Evolutionary conservation across 2,113 vertebrate genomes (phyloP), one percentile per base, ranked within the genome.

Genomic region (Rhinogobius similis): DNA sequence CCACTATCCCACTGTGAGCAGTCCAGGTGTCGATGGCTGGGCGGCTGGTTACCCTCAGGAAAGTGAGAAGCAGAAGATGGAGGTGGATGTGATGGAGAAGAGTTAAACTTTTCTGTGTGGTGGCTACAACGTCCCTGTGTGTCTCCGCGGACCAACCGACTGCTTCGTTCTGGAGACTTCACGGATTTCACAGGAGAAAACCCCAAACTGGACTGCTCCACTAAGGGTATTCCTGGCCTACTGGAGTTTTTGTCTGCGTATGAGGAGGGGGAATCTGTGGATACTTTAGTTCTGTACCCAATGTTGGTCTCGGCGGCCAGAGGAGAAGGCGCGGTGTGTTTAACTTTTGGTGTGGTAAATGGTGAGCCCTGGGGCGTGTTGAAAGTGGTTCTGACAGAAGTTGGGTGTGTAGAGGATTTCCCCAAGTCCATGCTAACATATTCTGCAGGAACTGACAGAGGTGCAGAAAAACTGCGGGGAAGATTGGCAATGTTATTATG

Each of bases 361-460:
- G 83, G 75, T 24, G 84, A 80, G 67, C 68, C 81, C 70, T 83
- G 82, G 13, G 73, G 80, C 65, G 73, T 75, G 74, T 79, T 88
- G 68, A 88, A 91, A 16, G 84, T 87, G 67, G 90, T 83, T 73
- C 88, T 67, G 29, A 87, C 77, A 21, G 90, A 77, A 50, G 87
- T 90, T 64, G 66, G 73, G 38, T 88, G 80, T 3, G 65, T 55
- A 0, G 85, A 67, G 18, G 88, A 76, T 68, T 85, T 89, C 43
- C 93, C 86, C 53, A 94, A 76, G 62, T 92, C 93, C 92, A 94
- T 92, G 79, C 87, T 93, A 66, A 93, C 91, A 39, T 94, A 94
- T 59, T 94, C 92, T 0, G 88, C 84, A 4, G 91, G 87, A 67
- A 90, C 86, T 66, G 92, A 87, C 53, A 93, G 76, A 3, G 92